Evolutionary conservation across 1,140 invertebrate species (phyloP).

Genomic region (Papilio xuthus): DNA sequence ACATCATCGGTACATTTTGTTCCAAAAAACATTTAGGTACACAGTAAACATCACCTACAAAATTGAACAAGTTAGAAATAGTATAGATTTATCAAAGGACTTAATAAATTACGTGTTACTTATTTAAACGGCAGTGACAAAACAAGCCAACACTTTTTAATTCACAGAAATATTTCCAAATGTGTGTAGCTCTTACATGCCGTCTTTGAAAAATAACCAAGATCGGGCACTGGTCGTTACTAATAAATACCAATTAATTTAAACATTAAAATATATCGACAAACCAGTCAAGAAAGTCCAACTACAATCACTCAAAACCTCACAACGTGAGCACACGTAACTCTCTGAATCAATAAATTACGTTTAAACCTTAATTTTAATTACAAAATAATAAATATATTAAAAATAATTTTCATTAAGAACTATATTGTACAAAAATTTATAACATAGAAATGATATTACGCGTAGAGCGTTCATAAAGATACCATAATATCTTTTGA

Average conservation of each 20-base stretch:
- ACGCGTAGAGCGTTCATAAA: slow-evolving; percentile 53
- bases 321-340: slow-evolving; percentile 68
- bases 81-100: slow-evolving; percentile 79
- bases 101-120: slow-evolving; percentile 69
- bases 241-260: slow-evolving; percentile 49
- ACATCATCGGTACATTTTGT: slow-evolving; percentile 76
- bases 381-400: slow-evolving; percentile 78
- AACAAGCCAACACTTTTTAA: slow-evolving; percentile 63
- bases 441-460: slow-evolving; percentile 77
- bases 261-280: slow-evolving; percentile 64
- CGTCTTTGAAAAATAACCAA: slow-evolving; percentile 44
- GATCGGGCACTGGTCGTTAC: slow-evolving; percentile 41
- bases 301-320: slow-evolving; percentile 71
- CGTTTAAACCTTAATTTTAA: slow-evolving; percentile 69
- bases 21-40: slow-evolving; percentile 80
- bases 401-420: slow-evolving; percentile 73
- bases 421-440: slow-evolving; percentile 77
- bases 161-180: slow-evolving; percentile 31
- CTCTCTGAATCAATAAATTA: slow-evolving; percentile 69
- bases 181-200: slow-evolving; percentile 39
- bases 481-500: slow-evolving; percentile 46
- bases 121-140: slow-evolving; percentile 78
- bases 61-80: slow-evolving; percentile 81
- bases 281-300: slow-evolving; percentile 65
- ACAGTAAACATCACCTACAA: slow-evolving; percentile 80